Base-by-base conservation (phyloP, 2,888 invertebrate genomes). In the Ichneumoninae sp. region DNA sequence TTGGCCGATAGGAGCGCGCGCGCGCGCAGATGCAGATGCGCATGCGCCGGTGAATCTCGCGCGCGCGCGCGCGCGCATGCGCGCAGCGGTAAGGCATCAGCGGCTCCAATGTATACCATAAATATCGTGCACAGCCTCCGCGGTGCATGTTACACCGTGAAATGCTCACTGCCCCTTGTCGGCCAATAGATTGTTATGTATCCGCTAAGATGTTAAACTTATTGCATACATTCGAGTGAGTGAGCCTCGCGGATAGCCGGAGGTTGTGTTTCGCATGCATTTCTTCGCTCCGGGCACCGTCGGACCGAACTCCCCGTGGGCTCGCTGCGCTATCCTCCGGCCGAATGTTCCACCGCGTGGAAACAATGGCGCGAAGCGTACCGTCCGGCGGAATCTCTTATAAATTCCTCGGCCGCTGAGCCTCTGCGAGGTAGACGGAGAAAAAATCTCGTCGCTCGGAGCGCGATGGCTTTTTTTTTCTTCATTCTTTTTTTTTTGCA, bases 161-260 rank as follows among this genome's bases (percentile, higher is more conserved):
- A 86, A 87, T 86, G 82, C 65, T 85, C 87, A 68, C 81, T 81
- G 74, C 85, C 81, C 74, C 86, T 76, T 83, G 83, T 86, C 75
- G 81, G 73, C 78, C 83, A 50, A 85, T 87, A 86, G 83, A 87
- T 87, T 79, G 86, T 85, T 83, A 85, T 83, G 85, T 83, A 86
- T 85, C 81, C 83, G 85, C 83, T 83, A 81, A 83, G 83, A 79
- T 86, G 76, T 85, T 85, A 73, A 86, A 81, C 83, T 85, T 85
- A 83, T 83, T 83, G 81, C 81, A 79, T 76, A 78, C 79, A 85
- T 70, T 80, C 75, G 68, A 44, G 44, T 66, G 68, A 65, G 68
- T 70, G 75, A 81, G 81, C 74, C 66, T 78, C 63, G 60, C 40
- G 50, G 77, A 82, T 70, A 76, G 60, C 73, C 52, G 33, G 52